phyloP scores from a whole-genome alignment of 2,797 vertebrate genomes.

The Rhinogobio ventralis region DNA sequence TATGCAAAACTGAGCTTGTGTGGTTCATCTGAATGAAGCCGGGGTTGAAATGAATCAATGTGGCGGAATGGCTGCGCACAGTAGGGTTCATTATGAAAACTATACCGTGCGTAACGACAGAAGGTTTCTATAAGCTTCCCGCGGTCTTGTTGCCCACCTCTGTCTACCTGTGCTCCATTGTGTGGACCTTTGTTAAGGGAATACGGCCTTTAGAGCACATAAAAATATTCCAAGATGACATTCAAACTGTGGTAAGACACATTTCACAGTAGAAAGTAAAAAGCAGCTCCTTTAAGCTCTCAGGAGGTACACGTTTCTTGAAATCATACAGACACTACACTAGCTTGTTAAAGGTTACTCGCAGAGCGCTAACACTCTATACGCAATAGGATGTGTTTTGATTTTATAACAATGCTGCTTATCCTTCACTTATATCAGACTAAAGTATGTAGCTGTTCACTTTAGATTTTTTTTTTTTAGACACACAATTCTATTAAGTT shows the following conservation, averaged over 20 bases:
- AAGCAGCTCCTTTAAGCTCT: conserved; percentile 44
- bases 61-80: conserved; percentile 50
- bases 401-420: conserved; percentile 47
- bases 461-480: not conserved
- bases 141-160: conserved; percentile 40
- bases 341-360: conserved; percentile 61
- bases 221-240: conserved; percentile 52
- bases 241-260: conserved; percentile 56
- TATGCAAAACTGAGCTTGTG: conserved; percentile 35
- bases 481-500: not conserved
- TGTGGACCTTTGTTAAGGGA: conserved; percentile 41
- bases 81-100: conserved; percentile 54
- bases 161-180: conserved; percentile 33
- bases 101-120: conserved; percentile 32
- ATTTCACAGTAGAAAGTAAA: conserved; percentile 61
- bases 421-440: conserved; percentile 12
- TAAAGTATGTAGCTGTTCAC: not conserved
- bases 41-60: conserved; percentile 53
- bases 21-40: conserved; percentile 39
- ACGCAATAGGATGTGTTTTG: conserved; percentile 48
- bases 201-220: conserved; percentile 35
- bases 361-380: conserved; percentile 42
- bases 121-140: conserved; percentile 36
- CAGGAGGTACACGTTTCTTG: conserved; percentile 51
- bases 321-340: conserved; percentile 52